phyloP scores from a whole-genome alignment of 2,113 vertebrate species.

The Dunckerocampus dactyliophorus region DNA sequence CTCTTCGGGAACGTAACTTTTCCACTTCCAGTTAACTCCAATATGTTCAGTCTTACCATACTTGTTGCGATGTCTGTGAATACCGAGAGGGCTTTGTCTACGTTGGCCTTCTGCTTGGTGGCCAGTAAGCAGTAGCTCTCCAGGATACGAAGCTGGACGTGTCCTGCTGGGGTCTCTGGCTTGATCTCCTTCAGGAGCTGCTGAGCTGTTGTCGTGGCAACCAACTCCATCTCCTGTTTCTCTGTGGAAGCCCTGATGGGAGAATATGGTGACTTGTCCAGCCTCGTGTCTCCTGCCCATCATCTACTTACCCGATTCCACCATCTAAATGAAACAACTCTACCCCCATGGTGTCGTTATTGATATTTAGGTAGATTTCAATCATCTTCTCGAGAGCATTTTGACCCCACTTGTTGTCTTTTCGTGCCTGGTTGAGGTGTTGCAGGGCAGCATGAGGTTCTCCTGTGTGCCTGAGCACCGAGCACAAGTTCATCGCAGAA shows the following conservation, averaged over 20 bases:
- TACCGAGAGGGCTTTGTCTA: conserved; percentile 84
- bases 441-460: conserved; percentile 89
- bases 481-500: conserved; percentile 7
- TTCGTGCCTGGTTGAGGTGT: conserved; percentile 96
- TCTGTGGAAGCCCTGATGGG: conserved; percentile 84
- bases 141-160: conserved; percentile 84
- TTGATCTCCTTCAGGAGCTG: conserved; percentile 93
- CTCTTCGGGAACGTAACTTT: conserved; percentile 9
- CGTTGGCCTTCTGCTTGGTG: conserved; percentile 87
- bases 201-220: conserved; percentile 93
- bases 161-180: conserved; percentile 86
- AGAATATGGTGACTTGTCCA: neutral
- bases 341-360: conserved; percentile 92
- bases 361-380: conserved; percentile 96
- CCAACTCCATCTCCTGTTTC: conserved; percentile 91
- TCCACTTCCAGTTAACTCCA: neutral
- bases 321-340: conserved; percentile 92
- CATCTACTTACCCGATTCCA: conserved; percentile 79
- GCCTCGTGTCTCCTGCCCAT: too few species aligned
- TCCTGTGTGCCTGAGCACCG: conserved; percentile 83
- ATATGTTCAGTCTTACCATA: conserved; percentile 79
- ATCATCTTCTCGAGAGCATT: conserved; percentile 98
- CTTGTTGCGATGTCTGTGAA: conserved; percentile 88
- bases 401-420: conserved; percentile 96
- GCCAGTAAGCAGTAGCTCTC: conserved; percentile 92